These are phyloP conservation scores for Lepidonotus clava DNA, from an alignment of 2,888 invertebrate genomes.

Conservation along the genomic window DNA sequence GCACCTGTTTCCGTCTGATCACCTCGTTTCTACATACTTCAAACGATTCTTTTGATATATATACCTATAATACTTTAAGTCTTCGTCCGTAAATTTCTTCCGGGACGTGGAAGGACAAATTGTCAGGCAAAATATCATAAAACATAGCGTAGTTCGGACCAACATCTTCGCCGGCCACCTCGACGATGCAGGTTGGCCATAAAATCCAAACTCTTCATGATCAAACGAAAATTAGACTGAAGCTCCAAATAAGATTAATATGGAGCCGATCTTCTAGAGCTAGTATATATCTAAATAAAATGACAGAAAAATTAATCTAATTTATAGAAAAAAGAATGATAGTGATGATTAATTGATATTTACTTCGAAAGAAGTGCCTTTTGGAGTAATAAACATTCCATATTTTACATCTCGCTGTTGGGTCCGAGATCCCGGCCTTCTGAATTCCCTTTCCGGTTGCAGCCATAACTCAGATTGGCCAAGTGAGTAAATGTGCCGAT, in stretches of 20 bases:
- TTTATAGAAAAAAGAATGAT: too few relatives aligned
- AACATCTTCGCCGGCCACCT: neutral
- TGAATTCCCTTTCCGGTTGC: constrained; percentile 55
- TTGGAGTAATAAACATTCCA: constrained; percentile 11
- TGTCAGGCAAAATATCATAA: neutral
- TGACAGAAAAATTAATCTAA: too few relatives aligned
- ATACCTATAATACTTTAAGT: constrained; percentile 34
- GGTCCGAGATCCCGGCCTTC: neutral
- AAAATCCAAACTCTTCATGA: neutral
- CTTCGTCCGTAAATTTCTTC: constrained; percentile 7
- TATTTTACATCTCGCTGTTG: neutral
- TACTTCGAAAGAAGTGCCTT: neutral
- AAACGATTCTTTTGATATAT: neutral
- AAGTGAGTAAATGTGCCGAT: constrained; percentile 45
- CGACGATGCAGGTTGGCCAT: neutral
- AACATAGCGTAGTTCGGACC: neutral
- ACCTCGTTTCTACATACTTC: too few relatives aligned
- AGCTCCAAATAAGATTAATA: too few relatives aligned
- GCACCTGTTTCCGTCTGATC: too few relatives aligned
- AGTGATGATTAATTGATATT: neutral
- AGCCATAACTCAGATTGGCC: constrained; percentile 52
- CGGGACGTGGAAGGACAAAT: neutral
- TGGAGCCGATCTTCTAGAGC: too few relatives aligned
- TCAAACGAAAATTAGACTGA: neutral
- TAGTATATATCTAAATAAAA: too few relatives aligned